Evolutionary conservation across 1,140 invertebrate genomes (phyloP), one percentile per base, ranked within the genome.

Genomic region (Mercenaria mercenaria): DNA sequence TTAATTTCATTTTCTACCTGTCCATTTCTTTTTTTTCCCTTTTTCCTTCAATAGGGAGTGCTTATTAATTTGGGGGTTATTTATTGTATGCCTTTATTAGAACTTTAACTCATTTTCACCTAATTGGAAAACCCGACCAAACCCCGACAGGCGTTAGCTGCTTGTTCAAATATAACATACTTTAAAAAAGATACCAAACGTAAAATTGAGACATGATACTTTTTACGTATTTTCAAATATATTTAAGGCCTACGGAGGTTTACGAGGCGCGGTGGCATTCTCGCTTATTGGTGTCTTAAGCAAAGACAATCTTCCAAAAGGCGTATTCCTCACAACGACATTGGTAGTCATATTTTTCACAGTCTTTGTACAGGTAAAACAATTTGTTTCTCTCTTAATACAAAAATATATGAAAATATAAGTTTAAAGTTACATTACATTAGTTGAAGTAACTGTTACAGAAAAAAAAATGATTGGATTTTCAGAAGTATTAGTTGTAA

Each of bases 211-310:
- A 10, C 43, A 47, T 10, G 43, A 47, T 10, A 8, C 18, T 47
- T 47, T 10, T 47, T 47, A 47, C 43, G 8, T 10, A 10, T 8
- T 47, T 47, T 47, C 43, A n/a, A n/a, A n/a, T n/a, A n/a, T n/a
- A 61, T 64, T 76, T 90, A 82, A 95, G 99, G 98, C 98, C 0
- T 99, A 99, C 96, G 99, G 99, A 93, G 99, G 99, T 77, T 96
- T 99, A 61, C 97, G 99, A 91, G 99, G 99, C 43, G 99, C 99
- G 34, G 99, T 99, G 20, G 99, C 99, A 43, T 99, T 99, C 96
- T 99, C 99, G 15, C 96, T 99, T 91, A 99, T 99, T 41, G 97
- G 99, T 72, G 97, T 99, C 92, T 98, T 99, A 91, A 97, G 99
- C 61, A 93, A 96, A 26, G 92, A 96, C 0, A 95, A 97, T n/a